These are phyloP conservation scores for Anguilla anguilla DNA, from an alignment of 2,797 vertebrate species.

Conservation along the genomic window DNA sequence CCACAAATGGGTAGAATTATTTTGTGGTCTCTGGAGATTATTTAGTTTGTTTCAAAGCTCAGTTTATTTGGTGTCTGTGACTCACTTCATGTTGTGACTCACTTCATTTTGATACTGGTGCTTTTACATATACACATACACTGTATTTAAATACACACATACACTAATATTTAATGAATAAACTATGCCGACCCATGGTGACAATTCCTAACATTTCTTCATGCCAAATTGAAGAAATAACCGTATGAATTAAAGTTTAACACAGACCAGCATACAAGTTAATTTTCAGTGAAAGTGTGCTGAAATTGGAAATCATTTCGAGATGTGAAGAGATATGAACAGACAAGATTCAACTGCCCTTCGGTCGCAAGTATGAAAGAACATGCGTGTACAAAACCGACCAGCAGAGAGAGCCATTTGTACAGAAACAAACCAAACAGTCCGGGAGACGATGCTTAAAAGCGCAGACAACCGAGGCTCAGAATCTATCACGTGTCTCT, in stretches of 20 bases:
- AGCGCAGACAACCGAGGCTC: not conserved
- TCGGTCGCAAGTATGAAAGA: not conserved
- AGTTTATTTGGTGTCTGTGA: not conserved
- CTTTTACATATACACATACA: not conserved
- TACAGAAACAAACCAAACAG: not conserved
- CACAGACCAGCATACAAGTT: no score
- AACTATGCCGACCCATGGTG: no score
- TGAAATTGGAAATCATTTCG: no score
- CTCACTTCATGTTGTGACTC: not conserved
- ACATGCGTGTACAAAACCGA: not conserved
- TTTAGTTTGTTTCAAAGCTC: no score
- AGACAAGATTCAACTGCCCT: not conserved
- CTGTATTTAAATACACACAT: no score
- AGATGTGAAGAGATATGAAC: no score
- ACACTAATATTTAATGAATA: no score
- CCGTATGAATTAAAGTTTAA: no score
- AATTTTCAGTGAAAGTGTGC: no score
- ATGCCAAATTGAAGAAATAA: no score
- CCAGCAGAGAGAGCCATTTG: conserved; percentile 31
- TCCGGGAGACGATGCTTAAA: not conserved
- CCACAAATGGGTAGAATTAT: not conserved
- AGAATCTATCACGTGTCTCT: not conserved
- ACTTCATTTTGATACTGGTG: not conserved
- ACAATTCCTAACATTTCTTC: no score
- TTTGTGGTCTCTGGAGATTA: not conserved